Conservation (phyloP, 2,797 vertebrate genomes). For the Valencia hispanica region DNA sequence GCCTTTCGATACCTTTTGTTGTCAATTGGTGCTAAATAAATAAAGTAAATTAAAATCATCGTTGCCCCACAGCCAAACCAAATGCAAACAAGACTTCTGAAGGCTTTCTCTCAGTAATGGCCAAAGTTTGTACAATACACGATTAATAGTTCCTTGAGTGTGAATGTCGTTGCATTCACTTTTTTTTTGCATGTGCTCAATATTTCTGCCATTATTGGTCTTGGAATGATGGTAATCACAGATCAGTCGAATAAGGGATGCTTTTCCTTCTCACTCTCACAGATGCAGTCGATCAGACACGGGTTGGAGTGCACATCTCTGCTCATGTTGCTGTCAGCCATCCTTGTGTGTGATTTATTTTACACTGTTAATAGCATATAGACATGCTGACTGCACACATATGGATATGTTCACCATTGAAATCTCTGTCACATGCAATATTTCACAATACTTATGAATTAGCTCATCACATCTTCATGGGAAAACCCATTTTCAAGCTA, state of each 20-base stretch:
- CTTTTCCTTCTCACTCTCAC: slow-evolving; percentile 29
- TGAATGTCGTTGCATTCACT: background rate
- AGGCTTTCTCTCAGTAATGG: background rate
- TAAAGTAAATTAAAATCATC: background rate
- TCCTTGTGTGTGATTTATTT: slow-evolving; percentile 45
- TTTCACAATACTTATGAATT: slow-evolving; percentile 5
- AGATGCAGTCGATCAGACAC: slow-evolving; percentile 48
- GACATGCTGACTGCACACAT: slow-evolving; percentile 32
- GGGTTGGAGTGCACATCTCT: slow-evolving; percentile 11
- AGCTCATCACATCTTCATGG: slow-evolving; percentile 10
- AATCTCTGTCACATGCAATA: slow-evolving; percentile 4
- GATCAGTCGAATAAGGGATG: slow-evolving; percentile 64
- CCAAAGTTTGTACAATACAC: background rate
- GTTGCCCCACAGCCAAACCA: background rate
- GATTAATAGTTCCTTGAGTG: background rate
- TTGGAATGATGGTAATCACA: slow-evolving; percentile 54
- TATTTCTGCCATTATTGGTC: slow-evolving; percentile 63
- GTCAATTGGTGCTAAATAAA: background rate
- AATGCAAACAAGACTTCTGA: background rate
- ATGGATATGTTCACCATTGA: slow-evolving; percentile 20
- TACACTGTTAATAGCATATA: slow-evolving; percentile 25
- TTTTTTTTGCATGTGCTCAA: slow-evolving; percentile 37
- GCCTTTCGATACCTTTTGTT: background rate
- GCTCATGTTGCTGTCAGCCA: slow-evolving; percentile 39
- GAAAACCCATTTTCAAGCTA: slow-evolving; percentile 14